These are phyloP conservation scores for Colossoma macropomum DNA, from an alignment of 2,113 vertebrate species.

Conservation along the genomic window DNA sequence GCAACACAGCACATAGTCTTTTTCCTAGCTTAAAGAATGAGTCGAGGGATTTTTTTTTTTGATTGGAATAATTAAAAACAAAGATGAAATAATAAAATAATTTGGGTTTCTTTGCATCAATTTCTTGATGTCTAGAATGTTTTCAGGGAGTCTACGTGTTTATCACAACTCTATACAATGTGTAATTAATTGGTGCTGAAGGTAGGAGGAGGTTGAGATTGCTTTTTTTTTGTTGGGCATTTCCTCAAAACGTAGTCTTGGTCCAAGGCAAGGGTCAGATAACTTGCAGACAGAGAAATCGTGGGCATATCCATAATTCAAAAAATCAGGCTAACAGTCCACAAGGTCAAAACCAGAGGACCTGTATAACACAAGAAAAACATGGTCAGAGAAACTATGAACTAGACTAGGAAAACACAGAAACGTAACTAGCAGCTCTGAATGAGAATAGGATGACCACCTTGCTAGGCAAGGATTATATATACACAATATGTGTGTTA, in stretches of 20 bases:
- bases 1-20: slow-evolving; percentile 55
- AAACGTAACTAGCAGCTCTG: neutral
- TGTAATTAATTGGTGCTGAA: neutral
- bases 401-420: neutral
- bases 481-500: too few relatives aligned
- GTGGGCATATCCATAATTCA: neutral
- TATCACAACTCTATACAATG: neutral
- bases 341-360: neutral
- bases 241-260: neutral
- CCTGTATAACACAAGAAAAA: neutral
- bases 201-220: too few relatives aligned
- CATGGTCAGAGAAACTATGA: neutral
- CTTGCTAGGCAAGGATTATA: neutral
- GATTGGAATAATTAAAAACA: slow-evolving; percentile 15
- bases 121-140: neutral
- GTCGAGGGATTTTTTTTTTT: neutral
- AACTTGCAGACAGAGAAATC: neutral
- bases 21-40: slow-evolving; percentile 23
- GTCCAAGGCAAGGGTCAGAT: neutral
- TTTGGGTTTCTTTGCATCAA: neutral
- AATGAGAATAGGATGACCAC: neutral
- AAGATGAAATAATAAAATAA: slow-evolving; percentile 13
- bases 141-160: neutral
- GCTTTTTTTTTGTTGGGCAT: neutral
- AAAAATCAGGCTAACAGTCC: neutral